Conservation (phyloP, 2,888 invertebrate species). For the Polyommatus icarus region DNA sequence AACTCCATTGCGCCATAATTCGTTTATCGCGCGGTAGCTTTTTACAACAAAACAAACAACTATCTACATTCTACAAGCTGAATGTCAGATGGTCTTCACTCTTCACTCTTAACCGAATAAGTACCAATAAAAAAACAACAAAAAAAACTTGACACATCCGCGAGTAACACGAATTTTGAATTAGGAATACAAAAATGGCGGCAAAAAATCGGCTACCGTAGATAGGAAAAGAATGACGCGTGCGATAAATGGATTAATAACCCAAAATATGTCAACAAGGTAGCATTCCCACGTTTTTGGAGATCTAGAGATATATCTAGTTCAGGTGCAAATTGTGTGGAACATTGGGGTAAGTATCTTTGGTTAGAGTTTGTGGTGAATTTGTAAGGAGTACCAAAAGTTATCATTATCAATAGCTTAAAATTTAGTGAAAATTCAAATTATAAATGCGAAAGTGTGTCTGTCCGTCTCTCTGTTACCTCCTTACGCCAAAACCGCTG, state of each 20-base stretch:
- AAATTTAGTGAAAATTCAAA: too few species aligned
- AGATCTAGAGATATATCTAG: not conserved
- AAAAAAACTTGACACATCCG: not conserved
- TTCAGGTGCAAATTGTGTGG: not conserved
- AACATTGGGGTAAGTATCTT: not conserved
- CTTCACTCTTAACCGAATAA: not conserved
- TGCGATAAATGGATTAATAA: slow-evolving; percentile 5
- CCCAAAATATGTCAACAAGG: not conserved
- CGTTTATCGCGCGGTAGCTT: too few species aligned
- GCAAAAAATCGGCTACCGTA: slow-evolving; percentile 4
- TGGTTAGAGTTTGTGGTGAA: not conserved
- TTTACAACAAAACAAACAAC: too few species aligned
- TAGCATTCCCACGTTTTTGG: not conserved
- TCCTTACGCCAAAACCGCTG: too few species aligned
- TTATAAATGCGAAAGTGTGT: too few species aligned
- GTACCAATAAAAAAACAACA: too few species aligned
- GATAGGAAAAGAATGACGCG: slow-evolving; percentile 1
- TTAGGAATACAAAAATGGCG: not conserved
- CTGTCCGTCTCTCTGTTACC: too few species aligned
- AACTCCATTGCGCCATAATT: too few species aligned
- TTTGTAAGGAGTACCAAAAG: too few species aligned
- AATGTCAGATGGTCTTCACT: not conserved
- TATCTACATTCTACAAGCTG: too few species aligned
- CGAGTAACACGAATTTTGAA: not conserved
- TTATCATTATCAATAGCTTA: too few species aligned